Conservation (phyloP, 2,888 invertebrate genomes). For the Rambutsinella grinnellia region DNA sequence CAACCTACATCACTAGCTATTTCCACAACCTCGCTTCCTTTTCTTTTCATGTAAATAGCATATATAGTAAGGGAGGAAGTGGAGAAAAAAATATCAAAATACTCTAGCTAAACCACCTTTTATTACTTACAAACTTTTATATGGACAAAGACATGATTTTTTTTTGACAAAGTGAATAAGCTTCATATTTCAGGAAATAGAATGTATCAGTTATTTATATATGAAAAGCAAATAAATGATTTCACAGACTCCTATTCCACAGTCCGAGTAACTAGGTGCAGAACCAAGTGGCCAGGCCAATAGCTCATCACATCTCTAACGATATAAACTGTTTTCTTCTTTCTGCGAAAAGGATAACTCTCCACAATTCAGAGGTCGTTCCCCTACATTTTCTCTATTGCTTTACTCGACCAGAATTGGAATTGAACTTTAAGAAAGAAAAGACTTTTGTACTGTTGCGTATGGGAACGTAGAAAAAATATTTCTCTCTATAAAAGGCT, state of each 20-base stretch:
- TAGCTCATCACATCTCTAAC: slow-evolving; percentile 1
- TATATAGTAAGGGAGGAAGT: neutral
- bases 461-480: slow-evolving; percentile 19
- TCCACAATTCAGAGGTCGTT: slow-evolving; percentile 38
- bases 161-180: slow-evolving; percentile 41
- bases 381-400: slow-evolving; percentile 37
- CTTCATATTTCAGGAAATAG: neutral
- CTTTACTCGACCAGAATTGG: neutral
- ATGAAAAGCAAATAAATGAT: neutral
- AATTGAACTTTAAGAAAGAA: neutral
- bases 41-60: neutral
- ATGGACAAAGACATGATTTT: slow-evolving; percentile 17
- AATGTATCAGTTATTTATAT: neutral
- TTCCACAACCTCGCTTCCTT: too few relatives aligned
- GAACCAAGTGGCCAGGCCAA: too few relatives aligned
- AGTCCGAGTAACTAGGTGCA: too few relatives aligned
- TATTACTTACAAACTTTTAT: too few relatives aligned
- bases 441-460: slow-evolving; percentile 40
- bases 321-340: neutral
- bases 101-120: too few relatives aligned
- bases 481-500: neutral
- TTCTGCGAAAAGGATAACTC: slow-evolving; percentile 21
- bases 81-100: neutral
- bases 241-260: too few relatives aligned
- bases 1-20: too few relatives aligned